phyloP scores from a whole-genome alignment of 1,140 invertebrate species.

The Rhyzopertha dominica region DNA sequence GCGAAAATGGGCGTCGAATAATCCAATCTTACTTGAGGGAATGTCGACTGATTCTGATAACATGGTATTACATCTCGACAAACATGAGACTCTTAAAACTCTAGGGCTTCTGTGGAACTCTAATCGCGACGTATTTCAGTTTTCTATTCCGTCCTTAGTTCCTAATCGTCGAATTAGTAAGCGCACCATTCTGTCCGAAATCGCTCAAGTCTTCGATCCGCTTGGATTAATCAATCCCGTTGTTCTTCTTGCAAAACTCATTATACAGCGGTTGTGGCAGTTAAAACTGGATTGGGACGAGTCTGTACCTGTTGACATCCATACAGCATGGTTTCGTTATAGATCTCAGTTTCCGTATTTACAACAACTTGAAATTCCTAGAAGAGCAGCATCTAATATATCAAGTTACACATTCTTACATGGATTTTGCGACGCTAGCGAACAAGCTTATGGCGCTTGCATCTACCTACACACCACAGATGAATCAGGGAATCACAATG shows the following conservation, averaged over 20 bases:
- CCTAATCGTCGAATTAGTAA: neutral
- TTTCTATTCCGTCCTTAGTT: neutral
- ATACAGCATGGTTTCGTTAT: slow-evolving; percentile 26
- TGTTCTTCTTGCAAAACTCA: slow-evolving; percentile 27
- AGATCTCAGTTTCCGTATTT: neutral
- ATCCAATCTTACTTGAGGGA: neutral
- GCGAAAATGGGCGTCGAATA: slow-evolving; percentile 22
- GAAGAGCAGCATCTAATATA: no score
- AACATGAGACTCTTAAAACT: neutral
- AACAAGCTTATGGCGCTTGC: slow-evolving; percentile 29
- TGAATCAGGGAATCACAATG: neutral
- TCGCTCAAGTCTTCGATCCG: slow-evolving; percentile 1
- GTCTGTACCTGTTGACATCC: slow-evolving; percentile 10
- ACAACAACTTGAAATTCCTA: neutral
- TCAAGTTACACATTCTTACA: no score
- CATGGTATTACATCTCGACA: neutral
- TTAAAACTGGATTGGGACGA: slow-evolving; percentile 25
- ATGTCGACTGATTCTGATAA: neutral
- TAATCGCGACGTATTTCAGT: neutral
- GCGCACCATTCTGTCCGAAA: neutral
- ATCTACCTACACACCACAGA: slow-evolving; percentile 20
- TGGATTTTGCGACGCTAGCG: slow-evolving; percentile 26
- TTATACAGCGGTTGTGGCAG: slow-evolving; percentile 34
- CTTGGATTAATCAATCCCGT: slow-evolving; percentile 29
- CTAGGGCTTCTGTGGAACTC: slow-evolving; percentile 6